phyloP scores from a whole-genome alignment of 2,113 vertebrate genomes.

The Catharus fuscescens region DNA sequence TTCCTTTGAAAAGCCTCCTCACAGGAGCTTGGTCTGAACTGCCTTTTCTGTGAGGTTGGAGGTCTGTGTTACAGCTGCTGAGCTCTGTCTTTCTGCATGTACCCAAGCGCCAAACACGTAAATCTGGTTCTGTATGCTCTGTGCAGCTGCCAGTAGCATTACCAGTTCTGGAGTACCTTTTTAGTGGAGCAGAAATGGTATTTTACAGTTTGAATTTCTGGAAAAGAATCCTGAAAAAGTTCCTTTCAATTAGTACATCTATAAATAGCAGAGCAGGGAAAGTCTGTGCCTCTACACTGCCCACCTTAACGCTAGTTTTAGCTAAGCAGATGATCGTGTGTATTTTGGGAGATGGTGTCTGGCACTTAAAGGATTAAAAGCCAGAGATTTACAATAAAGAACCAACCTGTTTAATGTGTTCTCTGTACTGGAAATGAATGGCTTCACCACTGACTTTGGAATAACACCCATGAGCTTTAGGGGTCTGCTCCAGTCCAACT shows the following conservation, averaged over 20 bases:
- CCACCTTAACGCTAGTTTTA: constrained; percentile 39
- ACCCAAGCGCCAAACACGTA: neutral
- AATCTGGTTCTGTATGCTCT: neutral
- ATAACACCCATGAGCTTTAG: neutral
- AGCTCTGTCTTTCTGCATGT: neutral
- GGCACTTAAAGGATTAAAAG: constrained; percentile 14
- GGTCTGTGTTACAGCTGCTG: neutral
- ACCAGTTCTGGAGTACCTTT: neutral
- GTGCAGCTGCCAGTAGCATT: neutral
- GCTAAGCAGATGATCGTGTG: constrained; percentile 23
- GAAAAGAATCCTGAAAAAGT: neutral
- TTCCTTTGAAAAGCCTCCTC: constrained; percentile 3
- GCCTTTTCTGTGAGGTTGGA: neutral
- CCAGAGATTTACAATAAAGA: neutral
- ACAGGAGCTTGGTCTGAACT: neutral
- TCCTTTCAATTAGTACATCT: neutral
- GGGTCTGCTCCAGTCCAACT: neutral
- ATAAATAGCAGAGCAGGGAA: constrained; percentile 4
- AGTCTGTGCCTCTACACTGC: constrained; percentile 26
- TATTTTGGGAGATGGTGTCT: constrained; percentile 54
- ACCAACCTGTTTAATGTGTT: neutral
- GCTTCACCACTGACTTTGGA: neutral
- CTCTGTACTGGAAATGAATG: neutral
- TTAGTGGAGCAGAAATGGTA: neutral
- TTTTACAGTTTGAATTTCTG: neutral